Conservation (phyloP, 2,113 vertebrate genomes). For the Parus major region DNA sequence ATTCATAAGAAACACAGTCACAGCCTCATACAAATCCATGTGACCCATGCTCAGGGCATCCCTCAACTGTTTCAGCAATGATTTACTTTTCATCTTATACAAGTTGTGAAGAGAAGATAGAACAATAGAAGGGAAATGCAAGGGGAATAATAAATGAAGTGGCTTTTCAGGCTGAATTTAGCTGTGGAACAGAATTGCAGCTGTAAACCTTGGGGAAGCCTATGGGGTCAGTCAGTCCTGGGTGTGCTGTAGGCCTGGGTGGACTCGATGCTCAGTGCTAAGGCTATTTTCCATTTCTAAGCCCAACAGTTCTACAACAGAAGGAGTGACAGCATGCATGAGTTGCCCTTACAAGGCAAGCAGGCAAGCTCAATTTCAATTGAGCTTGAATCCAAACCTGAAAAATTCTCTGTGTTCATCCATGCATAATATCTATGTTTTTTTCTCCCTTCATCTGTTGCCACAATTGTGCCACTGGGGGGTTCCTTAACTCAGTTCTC, state of each 20-base stretch:
- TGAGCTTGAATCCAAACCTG: slow-evolving; percentile 8
- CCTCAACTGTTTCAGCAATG: not conserved
- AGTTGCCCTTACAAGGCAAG: not conserved
- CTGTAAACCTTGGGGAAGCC: not conserved
- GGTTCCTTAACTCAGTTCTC: slow-evolving; percentile 15
- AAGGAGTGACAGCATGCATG: not conserved
- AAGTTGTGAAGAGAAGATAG: not conserved
- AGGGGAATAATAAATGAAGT: not conserved
- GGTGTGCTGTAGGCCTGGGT: not conserved
- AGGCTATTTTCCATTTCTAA: not conserved
- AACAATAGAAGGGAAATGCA: not conserved
- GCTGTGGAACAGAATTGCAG: not conserved
- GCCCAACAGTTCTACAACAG: not conserved
- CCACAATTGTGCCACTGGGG: not conserved
- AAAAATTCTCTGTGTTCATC: slow-evolving; percentile 27
- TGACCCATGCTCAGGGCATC: not conserved
- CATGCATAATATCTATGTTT: not conserved
- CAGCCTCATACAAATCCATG: not conserved
- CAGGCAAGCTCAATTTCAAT: not conserved
- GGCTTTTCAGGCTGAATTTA: not conserved
- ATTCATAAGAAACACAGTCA: not conserved
- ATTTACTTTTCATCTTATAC: not conserved
- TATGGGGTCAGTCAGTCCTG: not conserved
- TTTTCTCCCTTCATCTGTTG: slow-evolving; percentile 15
- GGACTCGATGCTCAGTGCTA: not conserved